Conservation (phyloP, 23 tunicate genomes). For the Trididemnum miniatum region DNA sequence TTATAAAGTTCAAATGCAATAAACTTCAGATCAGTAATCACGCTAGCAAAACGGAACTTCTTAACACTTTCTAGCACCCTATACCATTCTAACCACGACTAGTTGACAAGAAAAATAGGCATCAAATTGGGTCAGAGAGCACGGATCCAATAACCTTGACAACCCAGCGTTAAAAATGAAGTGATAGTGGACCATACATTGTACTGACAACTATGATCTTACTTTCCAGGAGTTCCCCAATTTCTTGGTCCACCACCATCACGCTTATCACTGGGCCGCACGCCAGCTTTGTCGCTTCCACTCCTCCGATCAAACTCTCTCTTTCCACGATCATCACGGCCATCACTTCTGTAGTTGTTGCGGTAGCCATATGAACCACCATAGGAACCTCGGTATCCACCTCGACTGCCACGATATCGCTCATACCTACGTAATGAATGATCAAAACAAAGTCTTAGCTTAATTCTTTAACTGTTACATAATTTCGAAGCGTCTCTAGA, state of each 20-base stretch:
- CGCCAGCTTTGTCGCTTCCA: constrained; percentile 78
- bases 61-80: no score
- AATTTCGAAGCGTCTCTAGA: no score
- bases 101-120: no score
- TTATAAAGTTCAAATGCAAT: no score
- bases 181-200: no score
- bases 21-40: no score
- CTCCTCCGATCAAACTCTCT: constrained; percentile 84
- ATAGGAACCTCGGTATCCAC: constrained; percentile 55
- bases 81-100: no score
- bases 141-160: no score
- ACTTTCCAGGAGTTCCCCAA: constrained; percentile 91
- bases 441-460: neutral
- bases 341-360: constrained; percentile 53
- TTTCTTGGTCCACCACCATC: constrained; percentile 87
- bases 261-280: constrained; percentile 70
- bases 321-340: constrained; percentile 83
- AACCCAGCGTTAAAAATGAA: no score
- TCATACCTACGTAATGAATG: constrained; percentile 35
- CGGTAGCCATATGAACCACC: constrained; percentile 38
- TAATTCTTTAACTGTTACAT: neutral
- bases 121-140: no score
- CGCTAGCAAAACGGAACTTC: no score
- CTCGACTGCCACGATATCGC: constrained; percentile 56
- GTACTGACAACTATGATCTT: no score